These are phyloP conservation scores for Aphaenogaster ashmeadi DNA, from an alignment of 1,140 invertebrate genomes.

Conservation along the genomic window DNA sequence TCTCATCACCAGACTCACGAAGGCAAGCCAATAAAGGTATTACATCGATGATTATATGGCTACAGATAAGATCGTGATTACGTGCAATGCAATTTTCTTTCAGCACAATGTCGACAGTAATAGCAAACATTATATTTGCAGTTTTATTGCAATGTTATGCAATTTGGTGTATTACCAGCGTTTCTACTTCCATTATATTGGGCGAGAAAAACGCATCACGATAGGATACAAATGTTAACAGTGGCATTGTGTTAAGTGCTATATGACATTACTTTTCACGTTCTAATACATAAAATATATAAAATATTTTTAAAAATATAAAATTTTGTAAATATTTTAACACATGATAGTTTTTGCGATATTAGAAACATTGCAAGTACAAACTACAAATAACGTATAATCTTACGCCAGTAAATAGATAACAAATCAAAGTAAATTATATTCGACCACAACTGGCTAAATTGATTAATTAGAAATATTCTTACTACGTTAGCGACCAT, in stretches of 20 bases:
- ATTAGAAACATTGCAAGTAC: background rate
- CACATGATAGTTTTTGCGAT: background rate
- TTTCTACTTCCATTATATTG: background rate
- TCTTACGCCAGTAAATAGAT: no score
- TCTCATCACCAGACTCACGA: conserved; percentile 95
- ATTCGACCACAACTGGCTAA: no score
- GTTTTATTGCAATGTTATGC: conserved; percentile 23
- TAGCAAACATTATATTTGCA: conserved; percentile 3
- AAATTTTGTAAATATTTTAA: conserved; percentile 11
- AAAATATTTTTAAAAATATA: background rate
- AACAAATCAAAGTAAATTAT: no score
- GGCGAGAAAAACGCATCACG: background rate
- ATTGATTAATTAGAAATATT: no score
- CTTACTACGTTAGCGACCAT: no score
- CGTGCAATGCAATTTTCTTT: conserved; percentile 35
- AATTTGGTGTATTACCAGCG: conserved; percentile 5
- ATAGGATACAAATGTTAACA: background rate
- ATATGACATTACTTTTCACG: background rate
- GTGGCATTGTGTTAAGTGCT: background rate
- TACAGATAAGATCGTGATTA: conserved; percentile 46
- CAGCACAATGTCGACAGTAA: background rate
- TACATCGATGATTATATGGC: conserved; percentile 33
- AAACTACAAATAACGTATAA: no score
- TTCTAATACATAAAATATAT: background rate
- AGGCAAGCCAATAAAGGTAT: conserved; percentile 95